Evolutionary conservation across 2,888 invertebrate species (phyloP), one percentile per base, ranked within the genome.

Genomic region (Dasypolia templi): DNA sequence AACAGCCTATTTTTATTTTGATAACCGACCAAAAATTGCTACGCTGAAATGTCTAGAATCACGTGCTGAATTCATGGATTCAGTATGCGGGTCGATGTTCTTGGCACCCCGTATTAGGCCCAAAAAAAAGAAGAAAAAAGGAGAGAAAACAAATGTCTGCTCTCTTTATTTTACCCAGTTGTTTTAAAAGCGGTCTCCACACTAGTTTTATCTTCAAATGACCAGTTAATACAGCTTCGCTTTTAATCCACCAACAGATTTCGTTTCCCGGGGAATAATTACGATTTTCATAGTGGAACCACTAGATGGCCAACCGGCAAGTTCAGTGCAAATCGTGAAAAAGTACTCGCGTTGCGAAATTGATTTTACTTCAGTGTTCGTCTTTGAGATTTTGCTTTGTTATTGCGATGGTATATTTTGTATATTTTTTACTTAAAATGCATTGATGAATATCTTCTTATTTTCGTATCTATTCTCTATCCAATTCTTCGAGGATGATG

Each of bases 181-280:
- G n/a, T 42, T 5, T 39, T 67, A 76, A 67, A 87, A 86, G 84
- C 85, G 51, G 29, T 79, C 77, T 89, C 89, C 82, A 75, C 35
- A 46, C 53, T 46, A 66, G 61, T 46, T 79, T 83, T 79, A 83
- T 80, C 82, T 85, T 77, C 80, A 88, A 89, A 91, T 91, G 90
- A 89, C 89, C 89, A 90, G 91, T 89, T 91, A 91, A 90, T 91
- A 89, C 83, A 85, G 88, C 87, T 85, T 84, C 82, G 86, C 81
- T 91, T 91, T 91, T 90, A 91, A 91, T 89, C 89, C 84, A 73
- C 71, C 84, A 58, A 63, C 83, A 82, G 84, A 81, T 86, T 86
- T 82, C 79, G 86, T 78, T 81, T 79, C 79, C 73, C 79, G 55
- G 79, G 84, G 80, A 84, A 87, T 86, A 86, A 87, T 87, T 87